phyloP scores from a whole-genome alignment of 2,888 invertebrate species.

The Epinotia nisella region DNA sequence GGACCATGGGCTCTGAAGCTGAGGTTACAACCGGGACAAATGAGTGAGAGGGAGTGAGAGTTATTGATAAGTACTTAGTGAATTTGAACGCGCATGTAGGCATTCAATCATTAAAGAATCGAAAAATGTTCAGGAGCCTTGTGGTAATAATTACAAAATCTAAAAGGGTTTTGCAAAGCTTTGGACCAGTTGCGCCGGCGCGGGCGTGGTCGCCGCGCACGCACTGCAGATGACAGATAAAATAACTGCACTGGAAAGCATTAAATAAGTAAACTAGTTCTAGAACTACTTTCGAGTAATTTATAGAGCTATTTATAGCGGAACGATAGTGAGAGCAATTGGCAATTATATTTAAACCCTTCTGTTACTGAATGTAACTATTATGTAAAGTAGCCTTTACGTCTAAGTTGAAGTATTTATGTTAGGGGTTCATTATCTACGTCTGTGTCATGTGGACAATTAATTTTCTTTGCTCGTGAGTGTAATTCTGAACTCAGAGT shows the following conservation, averaged over 20 bases:
- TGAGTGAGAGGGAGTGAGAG: not conserved
- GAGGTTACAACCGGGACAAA: not conserved
- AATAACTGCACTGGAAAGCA: conserved; percentile 50
- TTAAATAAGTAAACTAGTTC: conserved; percentile 50
- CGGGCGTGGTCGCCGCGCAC: conserved; percentile 56
- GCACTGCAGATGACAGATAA: conserved; percentile 59
- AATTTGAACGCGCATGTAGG: no score
- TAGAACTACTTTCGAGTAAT: conserved; percentile 44
- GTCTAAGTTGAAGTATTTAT: conserved; percentile 1
- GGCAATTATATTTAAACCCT: conserved; percentile 22
- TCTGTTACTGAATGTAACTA: conserved; percentile 17
- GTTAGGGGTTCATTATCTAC: not conserved
- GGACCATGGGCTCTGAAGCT: not conserved
- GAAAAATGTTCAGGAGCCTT: no score
- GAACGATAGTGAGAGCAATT: conserved; percentile 17
- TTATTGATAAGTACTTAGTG: no score
- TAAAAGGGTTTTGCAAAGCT: conserved; percentile 41
- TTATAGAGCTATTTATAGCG: conserved; percentile 39
- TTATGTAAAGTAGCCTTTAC: not conserved
- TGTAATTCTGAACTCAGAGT: no score
- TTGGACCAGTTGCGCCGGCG: conserved; percentile 25
- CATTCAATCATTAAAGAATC: no score
- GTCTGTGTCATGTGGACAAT: no score
- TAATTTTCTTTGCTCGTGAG: no score
- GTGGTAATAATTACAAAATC: conserved; percentile 4